A percentile compares a stretch with the other conserved stretches of the same genome.
These are phyloP conservation scores for Pseudachorutes palmiensis DNA, from an alignment of 1,140 invertebrate genomes.

Conservation along the genomic window DNA sequence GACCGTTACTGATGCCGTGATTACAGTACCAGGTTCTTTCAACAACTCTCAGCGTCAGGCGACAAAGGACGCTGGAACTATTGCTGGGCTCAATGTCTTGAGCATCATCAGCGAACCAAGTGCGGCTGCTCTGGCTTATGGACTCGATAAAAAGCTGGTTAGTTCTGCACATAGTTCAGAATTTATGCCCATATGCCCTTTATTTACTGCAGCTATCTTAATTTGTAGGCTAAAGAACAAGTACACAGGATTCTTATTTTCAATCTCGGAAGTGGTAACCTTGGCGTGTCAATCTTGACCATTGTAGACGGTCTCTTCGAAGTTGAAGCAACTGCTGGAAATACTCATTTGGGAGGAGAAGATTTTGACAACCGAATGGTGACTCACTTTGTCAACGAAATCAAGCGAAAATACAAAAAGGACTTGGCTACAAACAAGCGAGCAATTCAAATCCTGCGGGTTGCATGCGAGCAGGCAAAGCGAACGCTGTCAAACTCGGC, in stretches of 20 bases:
- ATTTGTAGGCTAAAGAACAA: slow-evolving; percentile 45
- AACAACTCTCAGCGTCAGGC: slow-evolving; percentile 44
- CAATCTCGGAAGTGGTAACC: slow-evolving; percentile 51
- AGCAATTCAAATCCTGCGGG: slow-evolving; percentile 14
- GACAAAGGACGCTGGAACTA: slow-evolving; percentile 44
- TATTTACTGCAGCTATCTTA: not conserved
- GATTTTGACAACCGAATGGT: slow-evolving; percentile 42
- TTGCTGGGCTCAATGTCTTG: slow-evolving; percentile 91
- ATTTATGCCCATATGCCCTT: not conserved
- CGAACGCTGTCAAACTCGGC: not conserved
- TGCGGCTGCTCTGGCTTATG: slow-evolving; percentile 98
- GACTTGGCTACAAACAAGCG: not conserved
- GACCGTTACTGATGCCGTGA: slow-evolving; percentile 40
- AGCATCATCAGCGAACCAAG: slow-evolving; percentile 99
- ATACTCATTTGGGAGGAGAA: slow-evolving; percentile 45
- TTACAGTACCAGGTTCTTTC: slow-evolving; percentile 47
- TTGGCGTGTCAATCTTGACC: slow-evolving; percentile 52
- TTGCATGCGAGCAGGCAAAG: slow-evolving; percentile 19
- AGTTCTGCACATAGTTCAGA: not conserved
- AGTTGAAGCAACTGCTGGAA: slow-evolving; percentile 40
- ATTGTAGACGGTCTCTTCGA: slow-evolving; percentile 50
- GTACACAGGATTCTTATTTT: slow-evolving; percentile 22
- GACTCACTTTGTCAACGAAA: slow-evolving; percentile 42
- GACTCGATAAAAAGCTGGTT: slow-evolving; percentile 89
- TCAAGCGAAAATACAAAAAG: slow-evolving; percentile 43